phyloP scores from a whole-genome alignment of 2,888 invertebrate genomes.

The Lochmaea capreae region DNA sequence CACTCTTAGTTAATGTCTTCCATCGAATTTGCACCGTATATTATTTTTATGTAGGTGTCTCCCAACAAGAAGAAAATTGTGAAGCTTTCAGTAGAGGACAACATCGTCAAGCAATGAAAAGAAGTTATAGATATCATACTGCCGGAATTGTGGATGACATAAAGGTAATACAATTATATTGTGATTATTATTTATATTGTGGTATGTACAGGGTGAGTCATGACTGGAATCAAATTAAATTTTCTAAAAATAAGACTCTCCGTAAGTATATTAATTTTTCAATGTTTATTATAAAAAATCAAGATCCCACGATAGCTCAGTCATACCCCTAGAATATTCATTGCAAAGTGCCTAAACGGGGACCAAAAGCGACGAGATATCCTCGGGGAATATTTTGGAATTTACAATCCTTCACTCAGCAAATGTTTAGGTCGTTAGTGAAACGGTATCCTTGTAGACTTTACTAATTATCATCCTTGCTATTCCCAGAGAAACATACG shows the following conservation, averaged over 20 bases:
- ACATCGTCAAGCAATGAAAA: constrained; percentile 66
- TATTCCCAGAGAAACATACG: background rate
- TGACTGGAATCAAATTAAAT: no score
- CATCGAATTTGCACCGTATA: background rate
- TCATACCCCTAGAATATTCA: background rate
- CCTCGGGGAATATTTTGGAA: background rate
- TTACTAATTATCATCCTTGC: background rate
- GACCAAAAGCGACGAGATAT: background rate
- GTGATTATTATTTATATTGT: background rate
- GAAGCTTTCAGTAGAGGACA: constrained; percentile 64
- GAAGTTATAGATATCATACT: constrained; percentile 71
- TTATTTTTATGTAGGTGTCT: constrained; percentile 54
- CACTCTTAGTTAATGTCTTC: constrained; percentile 22
- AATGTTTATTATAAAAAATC: no score
- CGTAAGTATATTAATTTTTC: no score
- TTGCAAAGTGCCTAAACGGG: background rate
- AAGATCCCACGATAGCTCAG: background rate
- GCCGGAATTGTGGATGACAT: constrained; percentile 76
- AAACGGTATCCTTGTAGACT: background rate
- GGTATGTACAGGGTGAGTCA: no score
- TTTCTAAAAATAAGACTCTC: no score
- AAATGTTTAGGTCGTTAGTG: background rate
- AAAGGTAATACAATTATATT: constrained; percentile 59
- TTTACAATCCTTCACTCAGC: background rate
- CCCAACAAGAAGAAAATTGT: constrained; percentile 60